Evolutionary conservation across 2,797 vertebrate genomes (phyloP).

Genomic region (Neoniphon sammara): DNA sequence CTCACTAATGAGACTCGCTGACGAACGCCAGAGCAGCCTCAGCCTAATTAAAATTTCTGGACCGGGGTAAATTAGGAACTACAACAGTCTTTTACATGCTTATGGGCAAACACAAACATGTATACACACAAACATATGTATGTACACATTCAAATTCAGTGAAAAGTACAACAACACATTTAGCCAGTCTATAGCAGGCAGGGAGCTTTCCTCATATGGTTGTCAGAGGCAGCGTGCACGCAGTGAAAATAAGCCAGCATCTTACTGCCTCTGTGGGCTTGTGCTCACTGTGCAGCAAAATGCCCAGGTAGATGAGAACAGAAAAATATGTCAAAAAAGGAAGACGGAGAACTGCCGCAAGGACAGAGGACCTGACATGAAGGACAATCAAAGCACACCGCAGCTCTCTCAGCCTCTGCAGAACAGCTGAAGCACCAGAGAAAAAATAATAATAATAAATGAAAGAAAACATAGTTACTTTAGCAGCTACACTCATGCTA

Average conservation of each 20-base stretch:
- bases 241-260: slow-evolving; percentile 54
- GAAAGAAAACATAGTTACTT: slow-evolving; percentile 59
- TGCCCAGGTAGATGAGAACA: slow-evolving; percentile 33
- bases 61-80: slow-evolving; percentile 38
- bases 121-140: slow-evolving; percentile 14
- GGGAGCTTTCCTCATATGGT: slow-evolving; percentile 37
- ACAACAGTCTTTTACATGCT: slow-evolving; percentile 10
- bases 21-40: slow-evolving; percentile 57
- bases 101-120: slow-evolving; percentile 25
- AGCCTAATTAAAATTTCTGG: slow-evolving; percentile 71
- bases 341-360: slow-evolving; percentile 67
- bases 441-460: slow-evolving; percentile 29
- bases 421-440: slow-evolving; percentile 57
- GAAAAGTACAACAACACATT: slow-evolving; percentile 12
- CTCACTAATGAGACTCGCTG: slow-evolving; percentile 68
- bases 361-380: slow-evolving; percentile 69
- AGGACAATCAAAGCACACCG: slow-evolving; percentile 67
- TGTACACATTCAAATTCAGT: slow-evolving; percentile 14
- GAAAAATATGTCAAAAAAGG: slow-evolving; percentile 45
- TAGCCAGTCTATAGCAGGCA: slow-evolving; percentile 29
- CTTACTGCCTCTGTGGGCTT: slow-evolving; percentile 47
- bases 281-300: slow-evolving; percentile 46
- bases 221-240: slow-evolving; percentile 63
- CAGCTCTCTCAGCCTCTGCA: slow-evolving; percentile 46
- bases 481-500: slow-evolving; percentile 50